phyloP scores from a whole-genome alignment of 2,888 invertebrate species.

The Dryobotodes eremita region DNA sequence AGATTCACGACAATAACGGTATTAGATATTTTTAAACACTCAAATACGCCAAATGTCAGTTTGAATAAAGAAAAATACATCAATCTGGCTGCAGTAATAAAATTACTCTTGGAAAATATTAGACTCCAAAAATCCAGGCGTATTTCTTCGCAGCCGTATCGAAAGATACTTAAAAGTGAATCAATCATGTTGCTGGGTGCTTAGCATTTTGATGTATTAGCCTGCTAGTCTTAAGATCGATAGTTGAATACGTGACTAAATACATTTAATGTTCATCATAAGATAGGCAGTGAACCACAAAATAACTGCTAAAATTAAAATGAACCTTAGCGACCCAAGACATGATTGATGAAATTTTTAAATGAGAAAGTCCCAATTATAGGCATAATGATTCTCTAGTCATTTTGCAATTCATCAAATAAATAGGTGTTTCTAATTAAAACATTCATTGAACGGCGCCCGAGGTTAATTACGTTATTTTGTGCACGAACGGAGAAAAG shows the following conservation, averaged over 20 bases:
- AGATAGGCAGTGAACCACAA: background rate
- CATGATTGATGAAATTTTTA: conserved; percentile 28
- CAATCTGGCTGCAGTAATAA: background rate
- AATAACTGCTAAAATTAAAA: conserved; percentile 4
- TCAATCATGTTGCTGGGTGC: conserved; percentile 36
- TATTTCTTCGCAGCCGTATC: conserved; percentile 14
- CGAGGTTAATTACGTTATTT: conserved; percentile 32
- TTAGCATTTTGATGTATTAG: conserved; percentile 40
- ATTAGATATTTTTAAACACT: too few relatives aligned
- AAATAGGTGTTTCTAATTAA: conserved; percentile 55
- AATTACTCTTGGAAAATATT: background rate
- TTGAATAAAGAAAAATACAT: background rate
- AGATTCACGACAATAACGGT: background rate
- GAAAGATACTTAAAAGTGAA: conserved; percentile 42
- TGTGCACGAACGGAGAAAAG: conserved; percentile 13
- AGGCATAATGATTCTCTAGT: conserved; percentile 29
- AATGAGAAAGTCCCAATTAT: conserved; percentile 45
- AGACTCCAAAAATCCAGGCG: background rate
- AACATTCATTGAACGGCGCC: conserved; percentile 25
- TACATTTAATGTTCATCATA: background rate
- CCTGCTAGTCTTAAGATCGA: conserved; percentile 13
- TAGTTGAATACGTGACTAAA: conserved; percentile 16
- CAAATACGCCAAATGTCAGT: background rate
- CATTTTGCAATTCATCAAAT: conserved; percentile 51
- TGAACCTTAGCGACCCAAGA: conserved; percentile 2